A percentile compares a stretch with the other conserved stretches of the same genome.
These are phyloP conservation scores for Azorinus chamasolen DNA, from an alignment of 2,888 invertebrate species.

Conservation along the genomic window DNA sequence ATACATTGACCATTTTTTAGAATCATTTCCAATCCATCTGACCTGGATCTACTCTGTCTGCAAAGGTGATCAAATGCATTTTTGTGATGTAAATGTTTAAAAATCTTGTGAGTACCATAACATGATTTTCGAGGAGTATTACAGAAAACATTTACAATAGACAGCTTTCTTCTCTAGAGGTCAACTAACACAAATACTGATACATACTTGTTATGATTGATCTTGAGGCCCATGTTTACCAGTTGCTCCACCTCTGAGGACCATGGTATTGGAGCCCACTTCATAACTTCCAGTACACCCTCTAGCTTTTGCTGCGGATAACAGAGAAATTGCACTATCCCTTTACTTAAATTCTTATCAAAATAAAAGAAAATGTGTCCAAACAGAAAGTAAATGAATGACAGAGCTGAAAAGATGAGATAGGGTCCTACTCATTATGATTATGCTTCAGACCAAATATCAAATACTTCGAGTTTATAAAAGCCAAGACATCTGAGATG, in stretches of 20 bases:
- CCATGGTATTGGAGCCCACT: conserved; percentile 81
- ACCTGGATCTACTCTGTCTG: too few species aligned
- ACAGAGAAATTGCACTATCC: too few species aligned
- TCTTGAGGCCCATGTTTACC: conserved; percentile 73
- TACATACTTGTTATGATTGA: conserved; percentile 78
- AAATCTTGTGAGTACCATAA: neutral
- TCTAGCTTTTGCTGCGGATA: conserved; percentile 77
- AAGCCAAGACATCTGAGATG: too few species aligned
- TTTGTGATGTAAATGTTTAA: too few species aligned
- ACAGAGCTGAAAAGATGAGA: neutral
- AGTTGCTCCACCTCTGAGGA: conserved; percentile 74
- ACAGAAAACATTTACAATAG: neutral
- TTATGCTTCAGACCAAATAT: too few species aligned
- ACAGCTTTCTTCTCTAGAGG: too few species aligned
- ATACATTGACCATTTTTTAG: too few species aligned
- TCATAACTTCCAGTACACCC: conserved; percentile 80
- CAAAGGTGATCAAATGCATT: too few species aligned
- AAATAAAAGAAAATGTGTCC: neutral
- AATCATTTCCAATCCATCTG: too few species aligned
- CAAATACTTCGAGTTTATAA: too few species aligned
- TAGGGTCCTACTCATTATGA: neutral
- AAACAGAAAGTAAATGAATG: too few species aligned
- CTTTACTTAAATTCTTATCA: neutral
- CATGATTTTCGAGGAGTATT: neutral
- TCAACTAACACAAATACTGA: too few species aligned